Conservation (phyloP, 2,113 vertebrate species). For the Leptobrachium ailaonicum region DNA sequence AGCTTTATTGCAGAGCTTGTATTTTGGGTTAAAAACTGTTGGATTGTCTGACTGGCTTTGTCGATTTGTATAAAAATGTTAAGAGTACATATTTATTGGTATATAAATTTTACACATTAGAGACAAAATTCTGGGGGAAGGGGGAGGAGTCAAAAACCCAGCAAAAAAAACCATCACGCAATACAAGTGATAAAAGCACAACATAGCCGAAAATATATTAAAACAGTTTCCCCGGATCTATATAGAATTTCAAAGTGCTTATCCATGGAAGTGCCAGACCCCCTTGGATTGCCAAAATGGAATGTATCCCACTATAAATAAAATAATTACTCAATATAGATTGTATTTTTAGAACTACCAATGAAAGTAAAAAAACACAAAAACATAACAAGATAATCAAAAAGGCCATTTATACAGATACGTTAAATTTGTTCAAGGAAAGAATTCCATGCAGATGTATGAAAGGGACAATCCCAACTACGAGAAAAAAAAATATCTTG, state of each 20-base stretch:
- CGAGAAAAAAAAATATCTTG: too few relatives aligned
- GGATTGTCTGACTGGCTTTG: too few relatives aligned
- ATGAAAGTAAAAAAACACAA: not conserved
- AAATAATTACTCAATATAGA: not conserved
- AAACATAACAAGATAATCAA: too few relatives aligned
- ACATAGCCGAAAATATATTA: constrained; percentile 21
- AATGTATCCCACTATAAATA: constrained; percentile 1
- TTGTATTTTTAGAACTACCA: not conserved
- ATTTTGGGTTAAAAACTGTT: too few relatives aligned
- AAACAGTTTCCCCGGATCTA: not conserved
- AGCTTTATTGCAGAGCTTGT: too few relatives aligned
- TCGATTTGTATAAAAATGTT: too few relatives aligned
- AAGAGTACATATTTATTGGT: too few relatives aligned
- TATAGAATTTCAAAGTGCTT: constrained; percentile 3
- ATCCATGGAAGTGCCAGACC: constrained; percentile 23
- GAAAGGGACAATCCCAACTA: too few relatives aligned
- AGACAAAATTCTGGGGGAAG: not conserved
- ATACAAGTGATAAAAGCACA: not conserved
- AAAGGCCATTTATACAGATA: too few relatives aligned
- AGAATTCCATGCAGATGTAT: too few relatives aligned
- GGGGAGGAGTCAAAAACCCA: not conserved
- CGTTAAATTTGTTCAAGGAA: too few relatives aligned
- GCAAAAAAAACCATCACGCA: not conserved
- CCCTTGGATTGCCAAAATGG: not conserved
- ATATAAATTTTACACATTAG: not conserved